A percentile compares a stretch with the other conserved stretches of the same genome.
phyloP scores from a whole-genome alignment of 2,888 invertebrate genomes.

The Drosophila lacicola region DNA sequence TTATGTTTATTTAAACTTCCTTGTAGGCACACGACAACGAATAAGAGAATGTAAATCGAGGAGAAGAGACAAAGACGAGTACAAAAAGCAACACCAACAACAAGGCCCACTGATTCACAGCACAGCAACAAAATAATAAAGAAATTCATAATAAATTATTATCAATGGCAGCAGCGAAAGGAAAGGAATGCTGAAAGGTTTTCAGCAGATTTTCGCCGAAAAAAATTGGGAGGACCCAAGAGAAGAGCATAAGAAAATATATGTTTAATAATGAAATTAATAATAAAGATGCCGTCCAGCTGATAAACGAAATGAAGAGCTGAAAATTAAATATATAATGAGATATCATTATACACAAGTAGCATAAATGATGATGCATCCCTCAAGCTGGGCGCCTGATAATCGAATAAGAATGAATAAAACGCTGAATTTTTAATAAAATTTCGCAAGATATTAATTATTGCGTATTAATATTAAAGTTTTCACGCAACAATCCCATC shows the following conservation, averaged over 20 bases:
- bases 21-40: constrained; percentile 50
- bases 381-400: background rate
- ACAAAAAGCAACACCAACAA: constrained; percentile 27
- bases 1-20: constrained; percentile 79
- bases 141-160: constrained; percentile 71
- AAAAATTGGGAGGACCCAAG: constrained; percentile 3
- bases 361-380: background rate
- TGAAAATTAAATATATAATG: constrained; percentile 39
- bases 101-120: constrained; percentile 40
- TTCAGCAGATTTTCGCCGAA: constrained; percentile 34
- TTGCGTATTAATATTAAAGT: too few species aligned
- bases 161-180: constrained; percentile 44
- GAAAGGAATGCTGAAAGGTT: constrained; percentile 47
- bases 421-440: background rate
- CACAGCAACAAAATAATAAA: constrained; percentile 49
- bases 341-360: constrained; percentile 13
- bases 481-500: too few species aligned
- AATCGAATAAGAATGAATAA: background rate
- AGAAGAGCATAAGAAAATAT: constrained; percentile 10
- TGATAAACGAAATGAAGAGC: constrained; percentile 33
- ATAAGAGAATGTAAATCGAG: constrained; percentile 20
- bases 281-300: constrained; percentile 35
- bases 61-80: constrained; percentile 2
- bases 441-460: background rate
- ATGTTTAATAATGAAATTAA: constrained; percentile 47